Evolutionary conservation across 2,113 vertebrate genomes (phyloP), one percentile per base, ranked within the genome.

Genomic region (Chaetorhynchus papuensis): DNA sequence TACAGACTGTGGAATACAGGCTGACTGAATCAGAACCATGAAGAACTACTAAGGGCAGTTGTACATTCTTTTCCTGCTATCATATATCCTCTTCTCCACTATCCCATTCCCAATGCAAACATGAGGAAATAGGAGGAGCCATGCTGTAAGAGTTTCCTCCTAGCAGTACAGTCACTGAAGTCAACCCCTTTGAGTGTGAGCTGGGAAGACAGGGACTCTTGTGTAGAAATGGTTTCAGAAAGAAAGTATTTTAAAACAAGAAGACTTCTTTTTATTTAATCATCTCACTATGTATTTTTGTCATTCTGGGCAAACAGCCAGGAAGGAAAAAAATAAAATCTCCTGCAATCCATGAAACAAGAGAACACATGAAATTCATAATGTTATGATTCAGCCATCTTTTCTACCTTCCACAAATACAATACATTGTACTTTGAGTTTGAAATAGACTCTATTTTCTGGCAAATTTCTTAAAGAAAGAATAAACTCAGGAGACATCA

Each of bases 241-340:
- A 63, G 31, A 44, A 76, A 28, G 10, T 44, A 65, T 50, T 93
- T 89, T 82, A 82, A 89, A 94, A 12, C 39, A 83, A 54, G 22
- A 86, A 22, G 30, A 54, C 50, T 92, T 90, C 10, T 82, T 61
- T 68, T 87, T 44, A 84, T 89, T 94, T 89, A 82, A 96, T 82
- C 72, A 84, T 82, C 72, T 92, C 77, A 26, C 56, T 63, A 42
- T 15, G 35, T 59, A 66, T 76, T 92, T 87, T 71, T 83, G 65
- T 76, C 77, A 80, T 84, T 87, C 92, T 66, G 69, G 92, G 92
- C 77, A 92, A 94, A 94, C 45, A 87, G 77, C 92, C 90, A 94
- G 66, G 21, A 70, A 87, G 14, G 26, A 10, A 1, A 23, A 14
- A 15, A 33, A 42, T 76, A 85, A 21, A 39, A 41, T 18, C 41